Percentiles rank a stretch among this genome's conserved stretches.
These are phyloP conservation scores for Epinotia bilunana DNA, from an alignment of 2,888 invertebrate species.

Conservation along the genomic window DNA sequence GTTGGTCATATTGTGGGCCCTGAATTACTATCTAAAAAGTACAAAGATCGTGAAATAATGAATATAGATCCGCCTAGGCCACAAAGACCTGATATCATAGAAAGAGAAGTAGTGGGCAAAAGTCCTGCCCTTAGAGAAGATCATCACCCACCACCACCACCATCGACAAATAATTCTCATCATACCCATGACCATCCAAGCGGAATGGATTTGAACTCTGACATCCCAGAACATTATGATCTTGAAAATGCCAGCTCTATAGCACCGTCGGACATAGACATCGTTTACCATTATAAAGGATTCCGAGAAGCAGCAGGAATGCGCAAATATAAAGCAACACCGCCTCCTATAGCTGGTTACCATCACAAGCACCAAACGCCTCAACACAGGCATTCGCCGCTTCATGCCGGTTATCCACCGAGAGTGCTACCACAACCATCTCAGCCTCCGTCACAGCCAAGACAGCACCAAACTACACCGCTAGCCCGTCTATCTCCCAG, in stretches of 20 bases:
- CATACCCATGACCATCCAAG: slow-evolving; percentile 89
- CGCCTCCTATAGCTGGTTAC: slow-evolving; percentile 91
- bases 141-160: slow-evolving; percentile 91
- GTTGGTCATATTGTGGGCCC: slow-evolving; percentile 92
- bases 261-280: slow-evolving; percentile 98
- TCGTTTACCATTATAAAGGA: slow-evolving; percentile 98
- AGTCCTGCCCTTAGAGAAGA: slow-evolving; percentile 92
- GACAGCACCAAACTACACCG: slow-evolving; percentile 95
- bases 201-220: slow-evolving; percentile 90
- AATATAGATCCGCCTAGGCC: slow-evolving; percentile 89
- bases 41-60: slow-evolving; percentile 93
- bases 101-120: slow-evolving; percentile 93
- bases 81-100: slow-evolving; percentile 97
- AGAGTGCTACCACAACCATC: slow-evolving; percentile 88
- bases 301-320: slow-evolving; percentile 94
- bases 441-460: slow-evolving; percentile 87
- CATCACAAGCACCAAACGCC: slow-evolving; percentile 90
- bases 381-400: slow-evolving; percentile 91
- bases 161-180: slow-evolving; percentile 88
- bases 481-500: slow-evolving; percentile 95
- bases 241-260: slow-evolving; percentile 98
- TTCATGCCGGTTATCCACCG: slow-evolving; percentile 90
- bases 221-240: slow-evolving; percentile 96
- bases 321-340: slow-evolving; percentile 94
- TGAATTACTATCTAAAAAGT: slow-evolving; percentile 94